Evolutionary conservation across 2,888 invertebrate species (phyloP).

Genomic region (Tetragnatha montana): DNA sequence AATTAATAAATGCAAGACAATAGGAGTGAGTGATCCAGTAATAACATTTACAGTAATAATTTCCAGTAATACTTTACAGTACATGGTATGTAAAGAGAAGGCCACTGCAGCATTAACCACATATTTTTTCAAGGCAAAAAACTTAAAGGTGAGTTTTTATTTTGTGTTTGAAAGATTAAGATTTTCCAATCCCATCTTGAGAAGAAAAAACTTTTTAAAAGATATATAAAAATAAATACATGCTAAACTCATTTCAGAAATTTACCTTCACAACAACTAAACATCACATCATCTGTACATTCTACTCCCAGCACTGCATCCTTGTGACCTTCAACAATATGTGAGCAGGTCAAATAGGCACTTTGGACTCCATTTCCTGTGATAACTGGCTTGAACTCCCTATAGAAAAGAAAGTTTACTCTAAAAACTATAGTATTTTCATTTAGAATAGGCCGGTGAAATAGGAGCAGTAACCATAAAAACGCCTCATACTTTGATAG

Average conservation of each 20-base stretch:
- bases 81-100: too few species aligned
- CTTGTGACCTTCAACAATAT: slow-evolving; percentile 89
- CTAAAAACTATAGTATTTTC: not conserved
- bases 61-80: too few species aligned
- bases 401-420: not conserved
- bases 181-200: not conserved
- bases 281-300: slow-evolving; percentile 84
- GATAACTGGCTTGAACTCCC: slow-evolving; percentile 55
- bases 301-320: slow-evolving; percentile 88
- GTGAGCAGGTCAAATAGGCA: slow-evolving; percentile 83
- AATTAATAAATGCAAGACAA: too few species aligned
- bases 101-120: too few species aligned
- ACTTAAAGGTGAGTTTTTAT: too few species aligned
- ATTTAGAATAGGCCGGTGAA: too few species aligned
- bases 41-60: too few species aligned
- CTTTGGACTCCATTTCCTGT: slow-evolving; percentile 26
- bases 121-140: too few species aligned
- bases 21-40: not conserved
- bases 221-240: too few species aligned
- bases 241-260: not conserved
- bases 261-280: slow-evolving; percentile 89
- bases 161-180: not conserved
- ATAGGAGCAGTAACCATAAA: too few species aligned
- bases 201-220: not conserved
- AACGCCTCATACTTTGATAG: too few species aligned